Evolutionary conservation across 2,888 invertebrate genomes (phyloP).

Genomic region (Tipula lateralis): DNA sequence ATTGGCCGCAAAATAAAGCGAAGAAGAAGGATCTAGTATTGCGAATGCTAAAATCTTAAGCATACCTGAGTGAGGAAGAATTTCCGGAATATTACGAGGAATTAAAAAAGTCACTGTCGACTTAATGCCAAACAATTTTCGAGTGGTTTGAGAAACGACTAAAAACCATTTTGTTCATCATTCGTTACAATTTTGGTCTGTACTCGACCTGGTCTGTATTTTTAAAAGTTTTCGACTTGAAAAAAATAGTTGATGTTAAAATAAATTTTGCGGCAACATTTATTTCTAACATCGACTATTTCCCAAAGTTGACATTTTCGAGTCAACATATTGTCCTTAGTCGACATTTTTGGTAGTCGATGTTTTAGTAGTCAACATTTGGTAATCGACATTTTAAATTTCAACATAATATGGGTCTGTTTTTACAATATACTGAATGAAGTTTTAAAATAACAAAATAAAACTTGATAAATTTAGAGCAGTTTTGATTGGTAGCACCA

Average conservation of each 20-base stretch:
- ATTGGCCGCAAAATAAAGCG: neutral
- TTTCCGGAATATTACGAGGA: neutral
- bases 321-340: too few species aligned
- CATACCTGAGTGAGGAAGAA: neutral
- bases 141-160: neutral
- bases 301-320: neutral
- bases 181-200: neutral
- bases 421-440: too few species aligned
- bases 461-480: too few species aligned
- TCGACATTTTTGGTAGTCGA: too few species aligned
- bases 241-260: neutral
- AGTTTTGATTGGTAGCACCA: too few species aligned
- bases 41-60: neutral
- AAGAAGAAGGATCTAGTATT: neutral
- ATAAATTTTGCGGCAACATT: neutral
- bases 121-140: neutral
- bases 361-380: too few species aligned
- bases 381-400: too few species aligned
- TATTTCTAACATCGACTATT: too few species aligned
- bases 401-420: too few species aligned
- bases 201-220: too few species aligned
- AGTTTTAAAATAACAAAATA: too few species aligned
- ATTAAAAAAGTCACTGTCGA: neutral
- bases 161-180: neutral
- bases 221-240: neutral